Percentiles rank a stretch among this genome's conserved stretches.
Conservation (phyloP, 1,140 invertebrate species). For the Cydia strobilella region DNA sequence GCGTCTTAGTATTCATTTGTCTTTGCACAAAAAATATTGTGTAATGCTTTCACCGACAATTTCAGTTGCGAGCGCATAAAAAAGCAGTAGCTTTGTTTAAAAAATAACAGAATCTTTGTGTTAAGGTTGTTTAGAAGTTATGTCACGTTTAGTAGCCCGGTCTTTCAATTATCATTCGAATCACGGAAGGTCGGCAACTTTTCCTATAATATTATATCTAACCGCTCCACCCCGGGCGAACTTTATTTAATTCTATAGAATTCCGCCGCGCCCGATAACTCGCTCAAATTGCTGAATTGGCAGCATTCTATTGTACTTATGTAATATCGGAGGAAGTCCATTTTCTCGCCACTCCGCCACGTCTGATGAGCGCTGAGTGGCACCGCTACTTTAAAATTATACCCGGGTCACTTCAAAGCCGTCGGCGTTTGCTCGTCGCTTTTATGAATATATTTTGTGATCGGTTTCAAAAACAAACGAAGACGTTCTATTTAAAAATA, state of each 20-base stretch:
- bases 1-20: too few species aligned
- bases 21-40: too few species aligned
- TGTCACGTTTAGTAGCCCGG: constrained; percentile 27
- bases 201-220: constrained; percentile 34
- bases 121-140: constrained; percentile 1
- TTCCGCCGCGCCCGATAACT: constrained; percentile 44
- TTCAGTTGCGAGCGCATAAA: neutral
- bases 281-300: constrained; percentile 47
- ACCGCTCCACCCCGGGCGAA: constrained; percentile 14
- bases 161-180: constrained; percentile 33
- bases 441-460: constrained; percentile 23
- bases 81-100: neutral
- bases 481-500: neutral
- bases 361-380: constrained; percentile 35
- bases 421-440: neutral
- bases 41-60: too few species aligned
- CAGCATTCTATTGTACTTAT: constrained; percentile 44
- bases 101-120: neutral
- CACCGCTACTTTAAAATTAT: constrained; percentile 33
- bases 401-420: constrained; percentile 28
- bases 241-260: constrained; percentile 52
- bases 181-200: constrained; percentile 33
- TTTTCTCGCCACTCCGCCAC: constrained; percentile 43
- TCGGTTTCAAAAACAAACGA: neutral
- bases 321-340: constrained; percentile 52